phyloP scores from a whole-genome alignment of 2,113 vertebrate species.

The Scatophagus argus region DNA sequence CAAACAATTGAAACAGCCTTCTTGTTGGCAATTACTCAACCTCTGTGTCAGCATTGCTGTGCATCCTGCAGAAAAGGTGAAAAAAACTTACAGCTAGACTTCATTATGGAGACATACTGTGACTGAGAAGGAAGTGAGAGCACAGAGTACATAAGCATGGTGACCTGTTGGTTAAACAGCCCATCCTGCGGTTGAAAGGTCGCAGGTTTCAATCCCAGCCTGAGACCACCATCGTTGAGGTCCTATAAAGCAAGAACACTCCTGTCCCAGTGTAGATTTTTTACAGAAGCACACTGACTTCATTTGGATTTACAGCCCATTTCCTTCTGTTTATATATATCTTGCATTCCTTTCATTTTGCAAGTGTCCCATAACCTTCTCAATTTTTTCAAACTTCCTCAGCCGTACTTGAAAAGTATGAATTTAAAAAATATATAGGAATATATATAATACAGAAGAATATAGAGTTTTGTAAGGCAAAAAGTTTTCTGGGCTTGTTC shows the following conservation, averaged over 20 bases:
- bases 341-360: conserved; percentile 59
- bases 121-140: background rate
- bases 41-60: background rate
- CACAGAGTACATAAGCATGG: background rate
- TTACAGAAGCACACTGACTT: conserved; percentile 30
- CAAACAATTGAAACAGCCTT: background rate
- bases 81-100: too few relatives aligned
- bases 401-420: background rate
- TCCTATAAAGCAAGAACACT: conserved; percentile 24
- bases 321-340: conserved; percentile 41
- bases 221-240: conserved; percentile 36
- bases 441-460: background rate
- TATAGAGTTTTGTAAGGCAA: background rate
- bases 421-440: background rate
- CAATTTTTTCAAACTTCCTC: background rate
- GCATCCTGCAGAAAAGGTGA: background rate
- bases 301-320: conserved; percentile 57
- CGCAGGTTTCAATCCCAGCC: conserved; percentile 28
- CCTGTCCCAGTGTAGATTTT: conserved; percentile 25
- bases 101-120: background rate
- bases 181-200: conserved; percentile 1
- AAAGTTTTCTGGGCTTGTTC: conserved; percentile 2
- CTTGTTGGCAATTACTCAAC: background rate
- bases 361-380: conserved; percentile 6
- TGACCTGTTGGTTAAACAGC: background rate